phyloP scores from a whole-genome alignment of 2,113 vertebrate genomes.

The Otocyon megalotis region DNA sequence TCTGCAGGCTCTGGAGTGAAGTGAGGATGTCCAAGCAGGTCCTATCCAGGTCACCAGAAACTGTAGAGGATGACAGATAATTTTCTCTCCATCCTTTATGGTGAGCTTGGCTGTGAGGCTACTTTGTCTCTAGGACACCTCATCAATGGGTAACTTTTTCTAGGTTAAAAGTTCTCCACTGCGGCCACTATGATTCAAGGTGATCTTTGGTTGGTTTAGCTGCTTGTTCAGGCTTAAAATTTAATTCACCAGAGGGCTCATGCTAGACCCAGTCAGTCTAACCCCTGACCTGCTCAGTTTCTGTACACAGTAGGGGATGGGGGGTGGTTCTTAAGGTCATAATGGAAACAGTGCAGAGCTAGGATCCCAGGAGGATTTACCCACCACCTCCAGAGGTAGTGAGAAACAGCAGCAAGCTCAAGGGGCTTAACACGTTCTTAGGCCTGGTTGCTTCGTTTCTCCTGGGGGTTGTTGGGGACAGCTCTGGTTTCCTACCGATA shows the following conservation, averaged over 20 bases:
- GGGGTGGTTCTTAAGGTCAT: neutral
- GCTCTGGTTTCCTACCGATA: neutral
- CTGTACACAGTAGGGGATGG: neutral
- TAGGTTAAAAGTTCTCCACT: neutral
- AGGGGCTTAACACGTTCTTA: neutral
- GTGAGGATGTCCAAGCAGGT: neutral
- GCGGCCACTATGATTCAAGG: neutral
- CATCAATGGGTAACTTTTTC: neutral
- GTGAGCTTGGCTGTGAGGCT: neutral
- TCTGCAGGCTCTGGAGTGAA: neutral
- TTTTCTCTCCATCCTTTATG: neutral
- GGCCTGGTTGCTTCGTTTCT: neutral
- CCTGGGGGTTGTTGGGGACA: neutral
- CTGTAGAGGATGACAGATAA: neutral
- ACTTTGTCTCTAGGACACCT: neutral
- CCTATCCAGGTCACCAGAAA: neutral
- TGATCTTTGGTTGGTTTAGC: neutral
- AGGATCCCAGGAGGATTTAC: neutral
- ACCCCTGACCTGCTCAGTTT: neutral
- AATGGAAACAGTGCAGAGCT: neutral
- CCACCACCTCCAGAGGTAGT: neutral
- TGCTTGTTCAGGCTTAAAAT: neutral
- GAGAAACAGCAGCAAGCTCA: neutral
- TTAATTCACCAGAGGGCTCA: neutral
- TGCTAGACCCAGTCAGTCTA: neutral